Evolutionary conservation across 1,140 invertebrate genomes (phyloP).

Genomic region (Diabrotica undecimpunctata): DNA sequence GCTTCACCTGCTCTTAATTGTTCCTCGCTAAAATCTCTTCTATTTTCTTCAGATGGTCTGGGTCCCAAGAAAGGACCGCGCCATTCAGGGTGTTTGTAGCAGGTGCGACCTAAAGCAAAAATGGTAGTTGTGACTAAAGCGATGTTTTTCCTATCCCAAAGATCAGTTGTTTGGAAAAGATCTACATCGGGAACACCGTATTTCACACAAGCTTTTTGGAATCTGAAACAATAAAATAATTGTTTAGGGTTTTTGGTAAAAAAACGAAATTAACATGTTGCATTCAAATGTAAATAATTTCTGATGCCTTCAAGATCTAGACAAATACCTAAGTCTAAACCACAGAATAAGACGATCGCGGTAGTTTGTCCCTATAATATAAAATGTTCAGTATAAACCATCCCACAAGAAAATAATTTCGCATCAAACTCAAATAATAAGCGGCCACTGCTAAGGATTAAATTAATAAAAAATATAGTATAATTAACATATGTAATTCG

Average conservation of each 20-base stretch:
- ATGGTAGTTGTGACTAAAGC: slow-evolving; percentile 82
- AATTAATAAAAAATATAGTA: too few relatives aligned
- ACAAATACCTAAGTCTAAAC: too few relatives aligned
- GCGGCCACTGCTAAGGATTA: too few relatives aligned
- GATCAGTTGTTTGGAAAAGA: slow-evolving; percentile 90
- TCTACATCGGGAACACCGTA: slow-evolving; percentile 88
- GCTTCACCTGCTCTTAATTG: slow-evolving; percentile 78
- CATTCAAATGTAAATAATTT: neutral
- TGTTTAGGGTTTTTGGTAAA: too few relatives aligned
- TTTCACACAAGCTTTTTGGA: slow-evolving; percentile 80
- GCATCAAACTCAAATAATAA: too few relatives aligned
- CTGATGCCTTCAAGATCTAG: neutral
- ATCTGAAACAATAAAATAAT: slow-evolving; percentile 54
- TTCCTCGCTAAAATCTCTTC: slow-evolving; percentile 85
- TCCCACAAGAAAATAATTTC: too few relatives aligned
- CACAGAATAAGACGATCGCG: too few relatives aligned
- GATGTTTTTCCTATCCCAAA: slow-evolving; percentile 92
- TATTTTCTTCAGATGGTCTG: slow-evolving; percentile 79
- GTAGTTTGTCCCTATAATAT: too few relatives aligned
- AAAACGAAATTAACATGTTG: neutral
- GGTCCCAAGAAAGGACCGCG: slow-evolving; percentile 76
- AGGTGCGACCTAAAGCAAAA: slow-evolving; percentile 82
- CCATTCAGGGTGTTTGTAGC: slow-evolving; percentile 84
- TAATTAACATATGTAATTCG: too few relatives aligned
- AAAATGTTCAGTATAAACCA: too few relatives aligned